These are phyloP conservation scores for Xiphorhynchus elegans DNA, from an alignment of 2,113 vertebrate genomes.

Conservation along the genomic window DNA sequence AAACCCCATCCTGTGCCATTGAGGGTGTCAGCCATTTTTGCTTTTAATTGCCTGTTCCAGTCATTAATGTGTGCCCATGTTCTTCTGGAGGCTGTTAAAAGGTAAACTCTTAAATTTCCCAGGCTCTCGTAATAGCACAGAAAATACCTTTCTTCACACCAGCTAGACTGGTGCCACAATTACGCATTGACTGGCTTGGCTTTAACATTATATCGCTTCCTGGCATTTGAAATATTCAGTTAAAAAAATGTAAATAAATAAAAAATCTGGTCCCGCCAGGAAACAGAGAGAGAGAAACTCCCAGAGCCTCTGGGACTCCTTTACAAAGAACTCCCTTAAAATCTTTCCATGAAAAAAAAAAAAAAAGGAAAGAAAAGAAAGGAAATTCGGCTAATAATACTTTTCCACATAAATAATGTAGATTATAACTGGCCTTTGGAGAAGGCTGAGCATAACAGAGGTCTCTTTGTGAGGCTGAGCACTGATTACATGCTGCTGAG, in stretches of 20 bases:
- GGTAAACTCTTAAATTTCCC: slow-evolving; percentile 35
- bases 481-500: slow-evolving; percentile 12
- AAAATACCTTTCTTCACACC: not conserved
- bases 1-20: not conserved
- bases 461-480: slow-evolving; percentile 6
- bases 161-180: slow-evolving; percentile 38
- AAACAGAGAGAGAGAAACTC: not conserved
- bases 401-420: slow-evolving; percentile 64
- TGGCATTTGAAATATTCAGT: slow-evolving; percentile 46
- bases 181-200: not conserved
- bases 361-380: not conserved
- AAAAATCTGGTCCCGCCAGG: not conserved
- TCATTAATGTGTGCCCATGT: not conserved
- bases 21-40: not conserved
- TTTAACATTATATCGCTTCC: slow-evolving; percentile 7
- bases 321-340: slow-evolving; percentile 48
- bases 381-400: slow-evolving; percentile 32
- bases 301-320: not conserved
- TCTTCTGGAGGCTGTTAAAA: slow-evolving; percentile 34
- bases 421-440: slow-evolving; percentile 51
- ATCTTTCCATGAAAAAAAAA: not conserved
- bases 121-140: not conserved
- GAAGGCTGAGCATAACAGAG: slow-evolving; percentile 25
- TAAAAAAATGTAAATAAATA: not conserved
- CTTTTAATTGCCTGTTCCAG: not conserved